Base-by-base conservation (phyloP, 1,140 invertebrate species). In the Dreissena rostriformis region DNA sequence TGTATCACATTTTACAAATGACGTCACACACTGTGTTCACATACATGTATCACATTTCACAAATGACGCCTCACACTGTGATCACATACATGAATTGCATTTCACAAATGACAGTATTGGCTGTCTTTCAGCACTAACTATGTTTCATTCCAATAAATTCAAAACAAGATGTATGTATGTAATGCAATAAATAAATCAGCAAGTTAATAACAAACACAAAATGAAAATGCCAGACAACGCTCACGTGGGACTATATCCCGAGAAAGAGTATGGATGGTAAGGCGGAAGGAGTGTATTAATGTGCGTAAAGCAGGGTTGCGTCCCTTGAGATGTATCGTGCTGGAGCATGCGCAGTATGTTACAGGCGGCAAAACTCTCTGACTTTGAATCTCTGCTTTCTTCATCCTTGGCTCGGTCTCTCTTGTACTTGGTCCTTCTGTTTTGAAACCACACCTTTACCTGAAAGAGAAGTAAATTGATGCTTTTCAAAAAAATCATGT, bases 401-500 rank as follows among this genome's bases (percentile, higher is more conserved):
- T 76, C 87, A 49, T 91, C 88, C 12, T 88, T 80, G 39, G 86
- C 87, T 78, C 88, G 86, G 82, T 93, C 91, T 39, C 92, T 84
- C 86, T 94, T 94, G 72, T 92, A 91, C 87, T 95, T 95, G 0
- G 94, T 95, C 70, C 95, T 89, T 70, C 94, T 90, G 86, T 95
- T 95, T 87, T 95, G 95, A 87, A 95, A 95, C 95, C 95, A 95
- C 11, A 95, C 94, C 90, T 95, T 95, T 17, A 95, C 94, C 94
- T 95, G 87, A 24, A 88, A 88, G 24, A 75, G 80, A 79, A 79
- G 39, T 39, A 39, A 39, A 39, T 39, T 39, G 39, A 39, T 39
- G 68, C 8, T 39, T 2, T 39, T 39, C 39, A 39, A 85, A 12
- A 19, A 51, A 49, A 14, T 65, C 17, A 51, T 51, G 0, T 19